Percentiles rank a stretch among this genome's conserved stretches.
Evolutionary conservation across 1,140 invertebrate species (phyloP).

Genomic region (Panulirus ornatus): DNA sequence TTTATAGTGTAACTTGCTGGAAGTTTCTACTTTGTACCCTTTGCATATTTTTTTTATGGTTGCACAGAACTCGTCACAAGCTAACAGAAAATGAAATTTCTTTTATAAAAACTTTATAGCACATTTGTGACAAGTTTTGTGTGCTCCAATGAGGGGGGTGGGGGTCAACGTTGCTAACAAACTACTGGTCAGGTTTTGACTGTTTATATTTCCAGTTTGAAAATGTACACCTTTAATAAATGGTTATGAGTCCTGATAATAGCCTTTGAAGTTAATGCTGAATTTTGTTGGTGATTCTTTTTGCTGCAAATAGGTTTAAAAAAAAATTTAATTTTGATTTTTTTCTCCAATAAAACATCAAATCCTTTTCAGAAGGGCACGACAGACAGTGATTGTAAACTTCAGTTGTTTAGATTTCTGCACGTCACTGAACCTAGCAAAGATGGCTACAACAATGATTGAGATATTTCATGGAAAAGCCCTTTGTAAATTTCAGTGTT

Average conservation of each 20-base stretch:
- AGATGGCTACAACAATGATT: no score
- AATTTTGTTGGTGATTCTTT: background rate
- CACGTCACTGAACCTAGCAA: no score
- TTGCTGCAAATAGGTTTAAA: no score
- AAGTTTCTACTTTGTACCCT: slow-evolving; percentile 27
- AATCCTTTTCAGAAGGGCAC: no score
- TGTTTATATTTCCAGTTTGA: slow-evolving; percentile 68
- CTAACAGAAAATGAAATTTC: background rate
- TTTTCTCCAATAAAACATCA: no score
- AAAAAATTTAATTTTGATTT: no score
- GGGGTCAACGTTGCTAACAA: slow-evolving; percentile 31
- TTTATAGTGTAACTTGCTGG: slow-evolving; percentile 28
- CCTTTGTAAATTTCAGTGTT: no score
- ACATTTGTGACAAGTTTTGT: slow-evolving; percentile 3
- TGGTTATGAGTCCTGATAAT: slow-evolving; percentile 37
- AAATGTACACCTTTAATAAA: slow-evolving; percentile 72
- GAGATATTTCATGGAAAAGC: no score
- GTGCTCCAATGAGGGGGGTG: slow-evolving; percentile 29
- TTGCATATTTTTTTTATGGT: background rate
- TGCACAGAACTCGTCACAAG: slow-evolving; percentile 36
- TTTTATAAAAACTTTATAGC: slow-evolving; percentile 29
- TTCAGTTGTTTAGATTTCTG: no score
- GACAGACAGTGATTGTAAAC: no score
- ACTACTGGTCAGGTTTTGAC: slow-evolving; percentile 54
- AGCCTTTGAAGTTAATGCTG: slow-evolving; percentile 26